Conservation (phyloP, 2,113 vertebrate genomes). For the Gadus chalcogrammus region DNA sequence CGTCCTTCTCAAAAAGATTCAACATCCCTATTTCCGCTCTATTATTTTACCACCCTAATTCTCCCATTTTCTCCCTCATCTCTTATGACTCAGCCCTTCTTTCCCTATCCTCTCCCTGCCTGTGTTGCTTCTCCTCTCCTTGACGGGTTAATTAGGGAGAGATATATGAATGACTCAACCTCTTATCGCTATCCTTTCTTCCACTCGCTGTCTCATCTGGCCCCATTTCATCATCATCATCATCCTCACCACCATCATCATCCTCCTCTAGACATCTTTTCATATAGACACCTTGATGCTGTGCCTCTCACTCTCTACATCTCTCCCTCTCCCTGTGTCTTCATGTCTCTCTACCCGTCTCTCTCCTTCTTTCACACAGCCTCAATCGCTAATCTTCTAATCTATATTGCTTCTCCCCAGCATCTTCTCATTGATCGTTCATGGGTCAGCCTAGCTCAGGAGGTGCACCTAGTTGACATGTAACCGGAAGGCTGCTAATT, state of each 20-base stretch:
- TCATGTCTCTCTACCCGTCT: neutral
- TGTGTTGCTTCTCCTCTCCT: too few relatives aligned
- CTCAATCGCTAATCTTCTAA: conserved; percentile 26
- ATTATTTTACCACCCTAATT: neutral
- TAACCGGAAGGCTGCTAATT: too few relatives aligned
- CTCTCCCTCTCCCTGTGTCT: conserved; percentile 8
- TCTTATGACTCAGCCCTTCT: conserved; percentile 7
- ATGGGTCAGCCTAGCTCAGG: too few relatives aligned
- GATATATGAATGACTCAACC: too few relatives aligned
- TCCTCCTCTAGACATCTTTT: too few relatives aligned
- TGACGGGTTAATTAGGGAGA: too few relatives aligned
- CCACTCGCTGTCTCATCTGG: too few relatives aligned
- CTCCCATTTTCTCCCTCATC: too few relatives aligned
- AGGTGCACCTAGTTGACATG: too few relatives aligned
- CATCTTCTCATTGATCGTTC: conserved; percentile 21
- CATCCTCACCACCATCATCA: too few relatives aligned
- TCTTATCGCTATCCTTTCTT: too few relatives aligned
- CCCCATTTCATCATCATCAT: neutral
- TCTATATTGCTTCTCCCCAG: neutral
- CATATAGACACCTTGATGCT: too few relatives aligned
- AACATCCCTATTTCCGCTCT: neutral
- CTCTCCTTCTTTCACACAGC: neutral
- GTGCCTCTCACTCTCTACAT: neutral
- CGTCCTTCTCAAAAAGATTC: neutral
- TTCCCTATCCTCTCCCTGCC: neutral